Evolutionary conservation across 2,888 invertebrate genomes (phyloP).

Genomic region (Pseudococcus longispinus): DNA sequence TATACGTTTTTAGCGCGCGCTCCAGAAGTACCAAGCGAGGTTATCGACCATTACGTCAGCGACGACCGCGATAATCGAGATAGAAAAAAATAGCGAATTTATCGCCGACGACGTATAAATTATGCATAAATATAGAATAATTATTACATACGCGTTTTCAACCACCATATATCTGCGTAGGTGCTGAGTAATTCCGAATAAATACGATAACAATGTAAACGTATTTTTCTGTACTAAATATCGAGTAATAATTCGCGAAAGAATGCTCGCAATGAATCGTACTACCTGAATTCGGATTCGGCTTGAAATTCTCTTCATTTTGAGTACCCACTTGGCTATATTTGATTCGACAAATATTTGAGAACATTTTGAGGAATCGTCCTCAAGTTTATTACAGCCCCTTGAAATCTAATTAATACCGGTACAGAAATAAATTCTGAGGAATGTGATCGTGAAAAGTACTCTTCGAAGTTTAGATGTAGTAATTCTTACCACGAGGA

Average conservation of each 20-base stretch:
- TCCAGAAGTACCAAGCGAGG: not conserved
- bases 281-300: not conserved
- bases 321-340: not conserved
- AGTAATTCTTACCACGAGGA: no score
- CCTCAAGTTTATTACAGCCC: no score
- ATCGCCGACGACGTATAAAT: not conserved
- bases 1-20: conserved; percentile 12
- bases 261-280: not conserved
- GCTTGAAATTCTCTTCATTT: not conserved
- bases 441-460: no score
- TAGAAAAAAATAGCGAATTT: not conserved
- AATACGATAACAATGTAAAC: not conserved
- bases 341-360: not conserved
- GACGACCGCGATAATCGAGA: not conserved
- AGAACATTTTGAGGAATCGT: not conserved
- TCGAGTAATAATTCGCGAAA: not conserved
- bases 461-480: no score
- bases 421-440: no score
- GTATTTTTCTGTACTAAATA: not conserved
- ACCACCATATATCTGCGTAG: not conserved
- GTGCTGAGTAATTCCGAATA: not conserved
- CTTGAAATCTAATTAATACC: no score
- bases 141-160: not conserved
- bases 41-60: conserved; percentile 23
- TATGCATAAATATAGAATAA: not conserved